Conservation (phyloP, 2,888 invertebrate genomes). For the Pseudococcus longispinus region DNA sequence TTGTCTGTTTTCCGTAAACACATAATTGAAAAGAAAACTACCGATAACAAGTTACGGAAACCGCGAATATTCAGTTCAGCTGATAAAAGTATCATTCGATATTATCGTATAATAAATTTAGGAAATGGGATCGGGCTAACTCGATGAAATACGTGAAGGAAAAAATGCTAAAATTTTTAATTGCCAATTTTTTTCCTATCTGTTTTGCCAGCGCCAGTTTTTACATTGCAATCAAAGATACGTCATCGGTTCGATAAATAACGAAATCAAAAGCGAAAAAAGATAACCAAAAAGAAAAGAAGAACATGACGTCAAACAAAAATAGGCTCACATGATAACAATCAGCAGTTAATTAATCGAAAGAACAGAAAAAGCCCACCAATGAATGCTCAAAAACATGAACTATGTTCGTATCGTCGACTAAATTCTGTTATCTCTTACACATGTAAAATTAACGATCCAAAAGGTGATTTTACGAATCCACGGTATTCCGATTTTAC, state of each 20-base stretch:
- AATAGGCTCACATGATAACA: neutral
- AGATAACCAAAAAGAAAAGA: neutral
- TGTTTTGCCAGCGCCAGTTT: neutral
- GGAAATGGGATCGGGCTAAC: neutral
- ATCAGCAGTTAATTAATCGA: neutral
- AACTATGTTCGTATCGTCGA: neutral
- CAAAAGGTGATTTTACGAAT: neutral
- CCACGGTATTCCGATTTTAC: too few species aligned
- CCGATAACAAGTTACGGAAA: neutral
- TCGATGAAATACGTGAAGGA: neutral
- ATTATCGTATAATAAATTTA: neutral
- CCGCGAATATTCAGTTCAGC: neutral
- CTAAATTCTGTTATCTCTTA: neutral
- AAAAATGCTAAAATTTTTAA: constrained; percentile 40
- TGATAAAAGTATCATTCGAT: constrained; percentile 31
- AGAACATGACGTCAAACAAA: neutral
- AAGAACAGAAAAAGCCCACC: neutral
- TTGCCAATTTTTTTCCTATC: constrained; percentile 5
- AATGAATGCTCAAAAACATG: neutral
- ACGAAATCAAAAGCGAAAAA: neutral
- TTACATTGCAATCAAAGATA: neutral
- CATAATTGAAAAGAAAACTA: neutral
- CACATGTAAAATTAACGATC: neutral
- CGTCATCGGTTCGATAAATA: constrained; percentile 24
- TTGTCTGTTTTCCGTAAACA: neutral